These are phyloP conservation scores for Lepus townsendii DNA, from an alignment of 2,797 vertebrate species.

Conservation along the genomic window DNA sequence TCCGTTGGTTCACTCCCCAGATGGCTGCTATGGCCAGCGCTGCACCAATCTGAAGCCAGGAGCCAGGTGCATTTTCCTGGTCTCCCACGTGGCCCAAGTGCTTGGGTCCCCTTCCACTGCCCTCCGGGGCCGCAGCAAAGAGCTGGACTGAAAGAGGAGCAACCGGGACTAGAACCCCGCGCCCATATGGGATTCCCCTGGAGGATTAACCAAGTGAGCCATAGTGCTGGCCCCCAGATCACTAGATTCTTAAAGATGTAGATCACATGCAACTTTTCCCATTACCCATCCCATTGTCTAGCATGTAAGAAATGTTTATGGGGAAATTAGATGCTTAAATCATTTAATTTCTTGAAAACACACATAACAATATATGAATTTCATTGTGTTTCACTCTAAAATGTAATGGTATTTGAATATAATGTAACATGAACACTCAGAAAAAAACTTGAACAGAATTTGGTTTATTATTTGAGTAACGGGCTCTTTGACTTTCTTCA, in stretches of 20 bases:
- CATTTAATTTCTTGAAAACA: background rate
- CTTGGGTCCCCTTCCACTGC: no score
- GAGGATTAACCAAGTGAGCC: no score
- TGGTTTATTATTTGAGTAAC: background rate
- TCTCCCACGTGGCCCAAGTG: no score
- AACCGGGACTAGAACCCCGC: no score
- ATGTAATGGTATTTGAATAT: background rate
- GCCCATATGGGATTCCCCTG: no score
- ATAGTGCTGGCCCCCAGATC: background rate
- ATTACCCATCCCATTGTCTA: background rate
- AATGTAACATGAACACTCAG: background rate
- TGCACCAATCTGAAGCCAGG: no score
- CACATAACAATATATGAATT: background rate
- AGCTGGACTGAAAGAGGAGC: no score
- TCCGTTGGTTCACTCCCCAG: no score
- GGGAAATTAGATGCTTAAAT: background rate
- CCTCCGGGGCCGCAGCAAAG: no score
- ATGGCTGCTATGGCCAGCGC: no score
- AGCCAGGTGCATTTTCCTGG: no score
- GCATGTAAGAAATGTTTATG: background rate
- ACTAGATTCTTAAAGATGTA: background rate
- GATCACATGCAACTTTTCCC: background rate
- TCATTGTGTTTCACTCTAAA: background rate
- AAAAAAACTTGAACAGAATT: background rate
- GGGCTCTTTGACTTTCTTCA: background rate